Base-by-base conservation (phyloP, 2,113 vertebrate genomes). In the Osmerus mordax region DNA sequence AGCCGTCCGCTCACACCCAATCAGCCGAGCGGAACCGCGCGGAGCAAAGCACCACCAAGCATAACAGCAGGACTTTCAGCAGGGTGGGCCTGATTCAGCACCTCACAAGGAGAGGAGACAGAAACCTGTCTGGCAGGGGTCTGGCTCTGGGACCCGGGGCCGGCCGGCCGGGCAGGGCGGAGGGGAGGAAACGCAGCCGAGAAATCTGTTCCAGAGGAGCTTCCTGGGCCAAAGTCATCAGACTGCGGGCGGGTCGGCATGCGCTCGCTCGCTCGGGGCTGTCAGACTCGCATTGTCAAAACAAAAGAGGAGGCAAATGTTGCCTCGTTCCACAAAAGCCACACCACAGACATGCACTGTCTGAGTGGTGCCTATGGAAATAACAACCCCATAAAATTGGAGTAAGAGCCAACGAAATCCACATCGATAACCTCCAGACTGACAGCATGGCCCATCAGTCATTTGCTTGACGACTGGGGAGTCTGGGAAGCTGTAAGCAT, bases 1-100 rank as follows among this genome's bases (percentile, higher is more conserved):
- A 78, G 70, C 76, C 36, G 58, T 52, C 73, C 70, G 55, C 65
- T 71, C 74, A 58, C 56, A 70, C 78, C 73, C 81, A 76, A 83
- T 74, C 67, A 80, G 65, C 73, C 55, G 12, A 25, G 64, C 51
- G 66, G 66, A 64, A 71, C 52, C 55, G 9, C 29, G 64, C 51
- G 66, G 64, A 64, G 72, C 52, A 86, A 77, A 75, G 60, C 41
- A 11, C 6, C 41, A 47, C 76, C 80, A 71, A 61, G 19, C 76
- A 80, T 55, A 70, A 82, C 68, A 77, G 52, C 73, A 65, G 76
- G 21, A 59, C 68, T 71, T 77, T 75, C 66, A 75, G 65, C 21
- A 80, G 79, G 67, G 65, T 77, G 69, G 62, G 25, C 67, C 3
- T 64, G 54, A 70, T 51, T 79, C 41, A 79, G 82, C 75, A 70